Percentiles rank a stretch among this genome's conserved stretches.
Evolutionary conservation across 2,888 invertebrate species (phyloP).

Genomic region (Ophion costatus): DNA sequence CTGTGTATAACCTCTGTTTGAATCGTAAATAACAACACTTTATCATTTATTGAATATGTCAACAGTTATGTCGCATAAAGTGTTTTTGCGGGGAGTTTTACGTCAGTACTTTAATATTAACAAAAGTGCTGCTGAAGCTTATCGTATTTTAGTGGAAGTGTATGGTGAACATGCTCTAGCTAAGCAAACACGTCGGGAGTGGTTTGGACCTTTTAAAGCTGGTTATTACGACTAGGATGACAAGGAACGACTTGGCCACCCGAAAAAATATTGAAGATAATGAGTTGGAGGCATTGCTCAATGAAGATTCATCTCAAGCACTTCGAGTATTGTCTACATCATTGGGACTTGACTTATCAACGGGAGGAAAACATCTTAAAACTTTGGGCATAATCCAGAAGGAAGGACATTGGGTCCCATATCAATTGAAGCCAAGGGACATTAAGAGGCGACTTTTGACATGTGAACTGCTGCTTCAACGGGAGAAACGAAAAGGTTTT

Average conservation of each 20-base stretch:
- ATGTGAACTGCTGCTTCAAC: slow-evolving; percentile 48
- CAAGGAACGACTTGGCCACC: slow-evolving; percentile 46
- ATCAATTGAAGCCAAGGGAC: slow-evolving; percentile 61
- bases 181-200: slow-evolving; percentile 43
- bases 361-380: slow-evolving; percentile 63
- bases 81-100: too few species aligned
- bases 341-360: slow-evolving; percentile 64
- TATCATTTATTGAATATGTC: too few species aligned
- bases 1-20: too few species aligned
- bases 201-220: slow-evolving; percentile 64
- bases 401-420: too few species aligned
- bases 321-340: slow-evolving; percentile 64
- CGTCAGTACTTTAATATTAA: too few species aligned
- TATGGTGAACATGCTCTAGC: too few species aligned
- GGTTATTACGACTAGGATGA: slow-evolving; percentile 64
- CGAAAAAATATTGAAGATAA: slow-evolving; percentile 61
- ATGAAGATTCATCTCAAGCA: too few species aligned
- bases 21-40: too few species aligned
- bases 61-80: too few species aligned
- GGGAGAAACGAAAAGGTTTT: too few species aligned
- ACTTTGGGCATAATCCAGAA: slow-evolving; percentile 68
- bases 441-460: slow-evolving; percentile 51
- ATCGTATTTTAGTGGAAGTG: too few species aligned
- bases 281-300: slow-evolving; percentile 65
- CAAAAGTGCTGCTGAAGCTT: too few species aligned